phyloP scores from a whole-genome alignment of 2,113 vertebrate species.

The Melanotaenia duboulayi region DNA sequence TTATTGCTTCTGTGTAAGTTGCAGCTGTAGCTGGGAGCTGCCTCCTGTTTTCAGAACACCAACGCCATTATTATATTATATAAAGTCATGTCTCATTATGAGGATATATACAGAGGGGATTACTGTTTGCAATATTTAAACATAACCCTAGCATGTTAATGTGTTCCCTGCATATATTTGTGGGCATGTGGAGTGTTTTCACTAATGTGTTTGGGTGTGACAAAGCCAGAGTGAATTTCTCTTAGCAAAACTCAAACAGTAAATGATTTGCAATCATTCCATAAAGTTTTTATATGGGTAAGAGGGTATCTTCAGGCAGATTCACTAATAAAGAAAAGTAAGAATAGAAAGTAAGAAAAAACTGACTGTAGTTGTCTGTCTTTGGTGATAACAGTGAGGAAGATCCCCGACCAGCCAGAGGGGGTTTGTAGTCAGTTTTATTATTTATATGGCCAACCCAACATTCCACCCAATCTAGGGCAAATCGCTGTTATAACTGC shows the following conservation, averaged over 20 bases:
- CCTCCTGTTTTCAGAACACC: conserved; percentile 34
- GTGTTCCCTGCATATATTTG: background rate
- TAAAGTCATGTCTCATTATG: conserved; percentile 15
- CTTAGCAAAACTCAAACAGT: conserved; percentile 32
- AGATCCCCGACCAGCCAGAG: conserved; percentile 70
- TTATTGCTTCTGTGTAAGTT: conserved; percentile 48
- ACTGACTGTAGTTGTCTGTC: conserved; percentile 35
- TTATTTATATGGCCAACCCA: conserved; percentile 78
- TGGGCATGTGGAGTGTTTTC: background rate
- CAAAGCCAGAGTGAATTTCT: conserved; percentile 38
- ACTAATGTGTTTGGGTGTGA: conserved; percentile 43
- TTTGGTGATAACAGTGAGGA: conserved; percentile 58
- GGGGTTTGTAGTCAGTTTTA: conserved; percentile 68
- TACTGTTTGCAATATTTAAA: conserved; percentile 15
- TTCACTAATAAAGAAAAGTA: conserved; percentile 13
- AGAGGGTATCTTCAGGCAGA: conserved; percentile 28
- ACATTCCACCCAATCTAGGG: conserved; percentile 74
- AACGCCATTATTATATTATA: conserved; percentile 1
- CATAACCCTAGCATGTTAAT: background rate
- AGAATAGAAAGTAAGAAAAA: conserved; percentile 31
- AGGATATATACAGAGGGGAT: background rate
- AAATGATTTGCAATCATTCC: conserved; percentile 31
- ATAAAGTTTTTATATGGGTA: conserved; percentile 26
- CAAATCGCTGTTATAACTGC: conserved; percentile 61
- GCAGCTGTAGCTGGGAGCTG: conserved; percentile 22